These are phyloP conservation scores for Spisula subtruncata DNA, from an alignment of 2,888 invertebrate species.

Conservation along the genomic window DNA sequence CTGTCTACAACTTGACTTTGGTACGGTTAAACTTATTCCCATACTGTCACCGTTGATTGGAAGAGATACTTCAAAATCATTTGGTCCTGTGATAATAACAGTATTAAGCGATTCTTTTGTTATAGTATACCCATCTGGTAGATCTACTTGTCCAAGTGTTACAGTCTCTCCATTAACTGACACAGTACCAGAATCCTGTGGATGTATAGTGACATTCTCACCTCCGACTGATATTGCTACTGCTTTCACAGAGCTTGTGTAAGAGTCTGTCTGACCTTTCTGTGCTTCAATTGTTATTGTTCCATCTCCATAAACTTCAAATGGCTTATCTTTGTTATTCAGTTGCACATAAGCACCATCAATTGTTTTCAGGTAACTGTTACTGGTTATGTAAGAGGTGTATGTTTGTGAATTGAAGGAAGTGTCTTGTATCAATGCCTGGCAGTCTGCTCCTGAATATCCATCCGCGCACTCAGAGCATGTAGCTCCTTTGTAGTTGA, in stretches of 20 bases:
- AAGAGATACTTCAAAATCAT: conserved; percentile 42
- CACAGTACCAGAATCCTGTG: conserved; percentile 55
- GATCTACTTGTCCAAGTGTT: conserved; percentile 45
- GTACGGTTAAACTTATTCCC: conserved; percentile 41
- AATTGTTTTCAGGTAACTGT: conserved; percentile 73
- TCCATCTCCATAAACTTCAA: conserved; percentile 53
- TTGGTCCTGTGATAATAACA: conserved; percentile 45
- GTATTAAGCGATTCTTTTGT: conserved; percentile 25
- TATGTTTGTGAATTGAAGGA: conserved; percentile 31
- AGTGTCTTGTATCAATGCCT: conserved; percentile 57
- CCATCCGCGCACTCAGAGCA: conserved; percentile 75
- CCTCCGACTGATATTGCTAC: conserved; percentile 51
- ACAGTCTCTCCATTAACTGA: conserved; percentile 51
- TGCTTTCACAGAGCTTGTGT: conserved; percentile 56
- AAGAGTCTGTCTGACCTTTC: conserved; percentile 56
- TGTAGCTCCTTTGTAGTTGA: conserved; percentile 67
- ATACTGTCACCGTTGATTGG: conserved; percentile 38
- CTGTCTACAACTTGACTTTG: conserved; percentile 41
- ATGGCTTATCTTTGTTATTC: conserved; percentile 56
- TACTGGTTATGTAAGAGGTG: conserved; percentile 65
- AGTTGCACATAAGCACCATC: conserved; percentile 77
- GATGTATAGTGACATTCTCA: conserved; percentile 56
- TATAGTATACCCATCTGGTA: conserved; percentile 50
- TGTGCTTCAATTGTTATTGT: conserved; percentile 61
- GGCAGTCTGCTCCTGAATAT: conserved; percentile 75